Evolutionary conservation across 2,797 vertebrate genomes (phyloP).

Genomic region (Hydrophis major): DNA sequence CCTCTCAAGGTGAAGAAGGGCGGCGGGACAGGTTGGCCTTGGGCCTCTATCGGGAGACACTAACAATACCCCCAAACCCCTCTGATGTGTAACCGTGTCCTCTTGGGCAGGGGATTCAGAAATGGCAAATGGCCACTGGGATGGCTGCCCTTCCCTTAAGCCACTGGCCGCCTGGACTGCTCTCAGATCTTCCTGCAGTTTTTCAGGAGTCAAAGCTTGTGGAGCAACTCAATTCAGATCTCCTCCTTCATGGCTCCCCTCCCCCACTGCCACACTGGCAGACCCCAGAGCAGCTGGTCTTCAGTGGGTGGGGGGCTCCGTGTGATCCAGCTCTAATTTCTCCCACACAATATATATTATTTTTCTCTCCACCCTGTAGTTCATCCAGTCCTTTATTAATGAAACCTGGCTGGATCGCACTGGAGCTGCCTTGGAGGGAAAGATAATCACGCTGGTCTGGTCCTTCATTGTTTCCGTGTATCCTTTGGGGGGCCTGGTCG

Average conservation of each 20-base stretch:
- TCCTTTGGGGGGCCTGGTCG: slow-evolving; percentile 82
- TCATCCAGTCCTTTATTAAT: slow-evolving; percentile 86
- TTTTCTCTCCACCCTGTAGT: slow-evolving; percentile 65
- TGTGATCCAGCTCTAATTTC: no score
- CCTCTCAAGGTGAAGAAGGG: background rate
- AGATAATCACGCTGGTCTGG: slow-evolving; percentile 81
- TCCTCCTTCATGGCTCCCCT: background rate
- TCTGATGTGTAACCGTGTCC: background rate
- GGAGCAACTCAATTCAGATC: background rate
- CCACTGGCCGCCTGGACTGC: background rate
- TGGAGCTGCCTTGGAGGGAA: slow-evolving; percentile 71
- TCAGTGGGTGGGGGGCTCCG: accelerated
- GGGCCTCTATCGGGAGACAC: background rate
- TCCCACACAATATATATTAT: background rate
- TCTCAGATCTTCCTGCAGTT: background rate
- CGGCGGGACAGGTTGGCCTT: background rate
- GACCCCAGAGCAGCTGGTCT: background rate
- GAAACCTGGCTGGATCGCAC: slow-evolving; percentile 79
- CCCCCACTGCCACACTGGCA: background rate
- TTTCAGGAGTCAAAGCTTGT: background rate
- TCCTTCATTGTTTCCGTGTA: slow-evolving; percentile 86
- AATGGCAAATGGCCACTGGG: background rate
- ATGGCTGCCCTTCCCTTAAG: background rate
- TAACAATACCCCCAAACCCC: background rate
- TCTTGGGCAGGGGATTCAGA: background rate